Evolutionary conservation across 2,888 invertebrate genomes (phyloP), one percentile per base, ranked within the genome.

Genomic region (Ommatoiulus sabulosus): DNA sequence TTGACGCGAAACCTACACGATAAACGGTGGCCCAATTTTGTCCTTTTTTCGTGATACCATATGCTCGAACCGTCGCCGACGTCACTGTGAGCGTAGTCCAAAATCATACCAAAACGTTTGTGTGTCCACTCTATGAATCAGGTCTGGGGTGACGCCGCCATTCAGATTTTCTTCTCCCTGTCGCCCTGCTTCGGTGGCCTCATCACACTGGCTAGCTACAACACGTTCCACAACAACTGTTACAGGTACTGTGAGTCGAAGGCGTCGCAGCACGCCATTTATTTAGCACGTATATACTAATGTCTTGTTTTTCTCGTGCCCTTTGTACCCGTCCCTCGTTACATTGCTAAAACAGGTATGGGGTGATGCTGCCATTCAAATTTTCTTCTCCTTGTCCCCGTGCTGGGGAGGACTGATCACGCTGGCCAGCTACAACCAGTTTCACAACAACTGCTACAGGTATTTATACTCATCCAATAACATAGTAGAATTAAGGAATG

Each of bases 71-170:
- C 20, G 80, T 80, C 12, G 8, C 15, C 15, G 80, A 24, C 35
- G 20, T 17, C 80, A 3, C 10, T 86, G 86, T 43, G 86, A 86
- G 86, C 86, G 6, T 84, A 12, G 5, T 84, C 84, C 84, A 35
- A 84, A 43, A 15, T 24, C 24, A 12, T 43, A 43, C 84, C 84
- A 43, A 57, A 24, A 57, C 72, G 57, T 87, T 17, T 72, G 44
- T 63, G 15, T 46, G 72, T 46, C 46, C 46, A n/a, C 80, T 44
- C 87, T 44, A 24, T n/a, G n/a, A 91, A 91, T 3, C 91, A 97
- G 96, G 96, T 97, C 46, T 97, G 97, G 97, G 95, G 96, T 43
- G 97, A 97, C 91, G 97, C 97, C 0, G 97, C 97, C 0, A 96
- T 96, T 10, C 95, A 97, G 92, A 96, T 97, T 90, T 97, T 97